Evolutionary conservation across 2,113 vertebrate genomes (phyloP).

Genomic region (Cnemophilus loriae): DNA sequence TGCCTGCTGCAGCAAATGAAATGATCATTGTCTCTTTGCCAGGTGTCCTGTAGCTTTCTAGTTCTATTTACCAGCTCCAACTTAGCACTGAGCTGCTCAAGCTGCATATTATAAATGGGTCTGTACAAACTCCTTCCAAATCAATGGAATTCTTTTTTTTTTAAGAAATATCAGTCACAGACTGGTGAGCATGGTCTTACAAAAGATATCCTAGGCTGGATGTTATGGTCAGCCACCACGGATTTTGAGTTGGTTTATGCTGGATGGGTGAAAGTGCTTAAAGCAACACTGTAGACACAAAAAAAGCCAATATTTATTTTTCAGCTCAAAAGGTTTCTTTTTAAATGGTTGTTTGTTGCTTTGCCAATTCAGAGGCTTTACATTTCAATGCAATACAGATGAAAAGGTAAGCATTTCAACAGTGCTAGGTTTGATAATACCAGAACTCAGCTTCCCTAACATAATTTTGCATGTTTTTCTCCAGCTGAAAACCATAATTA

Average conservation of each 20-base stretch:
- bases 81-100: not conserved
- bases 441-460: not conserved
- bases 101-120: not conserved
- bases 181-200: not conserved
- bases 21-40: not conserved
- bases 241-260: not conserved
- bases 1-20: not conserved
- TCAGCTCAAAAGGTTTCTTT: not conserved
- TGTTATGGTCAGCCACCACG: not conserved
- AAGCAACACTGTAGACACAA: not conserved
- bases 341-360: not conserved
- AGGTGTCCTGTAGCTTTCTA: not conserved
- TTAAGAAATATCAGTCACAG: not conserved
- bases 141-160: not conserved
- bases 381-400: not conserved
- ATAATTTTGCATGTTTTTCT: not conserved
- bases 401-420: not conserved
- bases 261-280: not conserved
- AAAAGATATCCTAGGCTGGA: not conserved
- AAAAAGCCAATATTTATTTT: not conserved
- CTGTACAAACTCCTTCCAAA: not conserved
- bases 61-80: not conserved
- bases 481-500: not conserved
- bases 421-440: not conserved
- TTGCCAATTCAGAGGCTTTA: not conserved